Evolutionary conservation across 2,797 vertebrate genomes (phyloP), one percentile per base, ranked within the genome.

Genomic region (Atherinosoma microstoma): DNA sequence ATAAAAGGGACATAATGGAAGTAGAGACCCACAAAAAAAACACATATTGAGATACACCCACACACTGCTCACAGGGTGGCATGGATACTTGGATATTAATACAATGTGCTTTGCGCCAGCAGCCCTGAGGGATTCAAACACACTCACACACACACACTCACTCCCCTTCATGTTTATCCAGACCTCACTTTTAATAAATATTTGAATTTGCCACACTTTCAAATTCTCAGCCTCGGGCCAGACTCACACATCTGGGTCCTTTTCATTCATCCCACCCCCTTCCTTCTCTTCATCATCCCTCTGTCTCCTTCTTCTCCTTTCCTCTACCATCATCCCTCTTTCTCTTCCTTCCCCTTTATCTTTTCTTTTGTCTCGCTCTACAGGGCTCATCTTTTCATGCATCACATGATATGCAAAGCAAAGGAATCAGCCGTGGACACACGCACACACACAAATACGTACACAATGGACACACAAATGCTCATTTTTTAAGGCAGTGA

Each of bases 161-260:
- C 59, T 70, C 78, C 70, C 87, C 92, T 92, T 93, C 92, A 93
- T 93, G 91, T 95, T 92, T 91, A 93, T 93, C 92, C 92, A 93
- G 91, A 92, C 90, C 86, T 91, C 87, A 90, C 93, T 94, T 93
- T 94, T 93, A 94, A 95, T 95, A 95, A 94, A 95, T 94, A 95
- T 94, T 94, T 94, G 92, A 94, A 94, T 95, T 94, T 94, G 87
- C 86, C 90, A 94, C 91, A 91, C 92, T 92, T 93, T 93, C 90
- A 92, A 90, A 94, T 92, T 90, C 84, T 83, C 84, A 76, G 92
- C 93, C 92, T 79, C 64, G 67, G 80, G 94, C 90, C 92, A 85
- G 83, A 66, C 77, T 84, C 79, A 85, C 78, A 82, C 93, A 95
- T 94, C 92, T 95, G 92, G 78, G 87, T 88, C 90, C 89, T 87